Evolutionary conservation across 1,140 invertebrate species (phyloP), one percentile per base, ranked within the genome.

Genomic region (Sipha flava): DNA sequence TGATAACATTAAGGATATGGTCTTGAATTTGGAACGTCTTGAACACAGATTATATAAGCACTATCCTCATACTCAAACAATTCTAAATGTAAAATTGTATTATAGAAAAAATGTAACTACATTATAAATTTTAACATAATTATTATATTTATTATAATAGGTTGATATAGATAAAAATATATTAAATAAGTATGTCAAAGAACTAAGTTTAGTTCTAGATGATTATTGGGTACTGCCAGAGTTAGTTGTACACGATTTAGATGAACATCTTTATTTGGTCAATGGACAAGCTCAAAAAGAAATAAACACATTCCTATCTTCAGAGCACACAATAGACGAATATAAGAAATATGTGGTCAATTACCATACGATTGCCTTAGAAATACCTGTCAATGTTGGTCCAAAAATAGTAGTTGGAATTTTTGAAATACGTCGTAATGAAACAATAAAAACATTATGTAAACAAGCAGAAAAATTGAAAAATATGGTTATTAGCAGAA

Each of bases 371-470:
- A 85, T 94, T 31, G 87, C 89, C 12, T 86, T 88, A 79, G 87
- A 89, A 79, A 90, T 94, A 79, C 89, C 90, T 10, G 86, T 88
- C 2, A 88, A 89, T 70, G 87, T 91, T 23, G 88, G 91, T 83
- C 88, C 90, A 49, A 90, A 91, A 1, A 88, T 93, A 37, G 89
- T 90, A 23, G 90, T 94, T 80, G 94, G 94, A 29, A 91, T 96
- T 85, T 98, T 95, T 85, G 92, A 94, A 83, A 90, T 98, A 82
- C 90, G 94, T 84, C 89, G 94, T 80, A 89, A 89, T 54, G 91
- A 93, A 79, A 86, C 97, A n/a, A 93, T 97, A 31, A 87, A 88
- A 16, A 87, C 90, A 5, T 86, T 98, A 62, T 88, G 91, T 1
- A 86, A 88, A 29, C 86, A 90, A 49, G 92, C 94, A 0, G 88